Percentiles rank a stretch among this genome's conserved stretches.
phyloP scores from a whole-genome alignment of 2,113 vertebrate genomes.

The Urocynchramus pylzowi region DNA sequence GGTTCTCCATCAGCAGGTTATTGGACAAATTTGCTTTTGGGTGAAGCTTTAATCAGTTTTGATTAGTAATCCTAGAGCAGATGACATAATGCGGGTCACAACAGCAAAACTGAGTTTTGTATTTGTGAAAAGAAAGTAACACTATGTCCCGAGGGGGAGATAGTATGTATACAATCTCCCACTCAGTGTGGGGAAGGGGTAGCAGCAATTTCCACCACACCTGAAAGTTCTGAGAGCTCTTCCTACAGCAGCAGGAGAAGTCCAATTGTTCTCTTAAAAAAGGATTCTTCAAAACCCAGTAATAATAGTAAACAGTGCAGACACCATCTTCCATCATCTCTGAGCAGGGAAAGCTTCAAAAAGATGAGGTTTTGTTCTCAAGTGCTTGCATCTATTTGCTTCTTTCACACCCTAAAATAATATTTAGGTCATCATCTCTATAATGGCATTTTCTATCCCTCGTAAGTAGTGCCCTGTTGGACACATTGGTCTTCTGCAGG shows the following conservation, averaged over 20 bases:
- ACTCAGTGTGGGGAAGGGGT: background rate
- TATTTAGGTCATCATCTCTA: background rate
- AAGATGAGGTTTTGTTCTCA: background rate
- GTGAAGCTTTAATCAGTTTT: background rate
- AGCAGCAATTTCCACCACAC: rapidly evolving
- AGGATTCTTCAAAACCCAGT: background rate
- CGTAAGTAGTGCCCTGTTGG: rapidly evolving
- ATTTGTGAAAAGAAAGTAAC: background rate
- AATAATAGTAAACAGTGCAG: background rate
- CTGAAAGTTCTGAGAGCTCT: background rate
- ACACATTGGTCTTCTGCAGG: background rate
- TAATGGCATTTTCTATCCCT: background rate
- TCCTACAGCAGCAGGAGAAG: background rate
- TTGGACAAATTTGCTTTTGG: background rate
- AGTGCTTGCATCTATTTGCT: background rate
- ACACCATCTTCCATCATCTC: background rate
- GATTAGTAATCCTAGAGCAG: background rate
- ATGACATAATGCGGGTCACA: background rate
- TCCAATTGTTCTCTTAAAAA: background rate
- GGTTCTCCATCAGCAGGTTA: background rate
- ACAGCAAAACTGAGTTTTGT: background rate
- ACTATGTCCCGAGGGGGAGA: background rate
- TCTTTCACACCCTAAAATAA: background rate
- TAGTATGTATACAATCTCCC: rapidly evolving
- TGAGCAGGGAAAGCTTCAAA: background rate